Percentiles rank a stretch among this genome's conserved stretches.
Evolutionary conservation across 2,888 invertebrate genomes (phyloP).

Genomic region (Neoaliturus tenellus): DNA sequence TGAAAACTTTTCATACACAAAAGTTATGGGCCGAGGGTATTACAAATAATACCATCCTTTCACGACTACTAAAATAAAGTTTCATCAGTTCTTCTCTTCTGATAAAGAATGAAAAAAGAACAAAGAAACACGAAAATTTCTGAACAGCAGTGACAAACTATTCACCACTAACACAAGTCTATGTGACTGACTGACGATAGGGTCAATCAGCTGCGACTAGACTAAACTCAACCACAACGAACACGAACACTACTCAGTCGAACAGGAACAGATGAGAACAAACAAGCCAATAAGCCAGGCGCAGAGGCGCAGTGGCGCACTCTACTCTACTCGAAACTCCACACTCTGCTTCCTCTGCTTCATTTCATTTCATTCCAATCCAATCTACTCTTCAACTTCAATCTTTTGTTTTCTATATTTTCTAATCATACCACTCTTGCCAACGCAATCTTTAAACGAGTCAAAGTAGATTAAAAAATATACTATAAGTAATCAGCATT

Average conservation of each 20-base stretch:
- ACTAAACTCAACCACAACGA: not conserved
- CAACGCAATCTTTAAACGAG: no score
- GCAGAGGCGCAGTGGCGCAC: no score
- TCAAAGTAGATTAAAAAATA: no score
- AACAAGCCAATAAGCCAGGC: no score
- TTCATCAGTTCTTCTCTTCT: not conserved
- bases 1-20: not conserved
- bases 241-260: not conserved
- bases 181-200: not conserved
- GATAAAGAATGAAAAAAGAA: not conserved
- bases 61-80: not conserved
- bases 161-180: not conserved
- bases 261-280: no score
- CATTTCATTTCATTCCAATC: no score
- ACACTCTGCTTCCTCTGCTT: no score
- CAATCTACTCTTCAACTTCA: no score
- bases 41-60: not conserved
- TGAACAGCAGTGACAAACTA: not conserved
- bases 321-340: no score
- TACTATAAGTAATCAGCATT: no score
- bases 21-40: not conserved
- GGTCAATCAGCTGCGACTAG: not conserved
- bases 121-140: slow-evolving; percentile 4
- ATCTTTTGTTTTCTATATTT: no score
- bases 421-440: no score